phyloP scores from a whole-genome alignment of 1,140 invertebrate species.

The Apis cerana region DNA sequence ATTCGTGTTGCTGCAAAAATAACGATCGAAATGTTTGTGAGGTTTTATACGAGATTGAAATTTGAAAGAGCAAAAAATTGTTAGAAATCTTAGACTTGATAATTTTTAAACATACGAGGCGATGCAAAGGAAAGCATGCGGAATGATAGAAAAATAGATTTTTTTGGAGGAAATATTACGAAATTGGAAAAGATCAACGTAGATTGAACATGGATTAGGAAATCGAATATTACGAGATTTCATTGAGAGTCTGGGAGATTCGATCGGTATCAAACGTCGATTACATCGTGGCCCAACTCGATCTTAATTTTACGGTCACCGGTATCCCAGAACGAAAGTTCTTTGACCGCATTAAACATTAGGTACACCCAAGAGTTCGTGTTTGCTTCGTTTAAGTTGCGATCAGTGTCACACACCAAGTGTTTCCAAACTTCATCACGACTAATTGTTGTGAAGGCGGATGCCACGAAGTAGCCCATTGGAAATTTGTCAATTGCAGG shows the following conservation, averaged over 20 bases:
- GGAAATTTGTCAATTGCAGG: slow-evolving; percentile 69
- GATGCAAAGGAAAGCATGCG: no score
- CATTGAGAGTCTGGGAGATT: no score
- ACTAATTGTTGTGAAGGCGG: slow-evolving; percentile 64
- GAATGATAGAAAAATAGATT: no score
- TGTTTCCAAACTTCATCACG: slow-evolving; percentile 60
- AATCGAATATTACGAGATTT: neutral
- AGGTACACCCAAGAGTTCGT: slow-evolving; percentile 20
- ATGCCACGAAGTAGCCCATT: slow-evolving; percentile 59
- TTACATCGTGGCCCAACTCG: neutral
- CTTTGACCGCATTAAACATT: slow-evolving; percentile 10
- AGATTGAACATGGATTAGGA: no score
- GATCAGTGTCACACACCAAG: slow-evolving; percentile 60
- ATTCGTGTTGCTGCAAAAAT: no score
- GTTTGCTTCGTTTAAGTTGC: slow-evolving; percentile 43
- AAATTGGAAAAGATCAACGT: neutral
- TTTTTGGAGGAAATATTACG: no score
- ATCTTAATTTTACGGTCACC: slow-evolving; percentile 10
- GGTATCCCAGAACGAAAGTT: slow-evolving; percentile 1
- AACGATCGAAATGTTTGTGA: no score
- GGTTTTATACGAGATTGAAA: no score
- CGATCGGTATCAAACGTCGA: neutral
- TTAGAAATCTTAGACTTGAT: no score
- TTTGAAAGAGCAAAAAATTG: no score
- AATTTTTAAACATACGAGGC: no score